Percentiles rank a stretch among this genome's conserved stretches.
phyloP scores from a whole-genome alignment of 1,140 invertebrate species.

The Contarinia nasturtii region DNA sequence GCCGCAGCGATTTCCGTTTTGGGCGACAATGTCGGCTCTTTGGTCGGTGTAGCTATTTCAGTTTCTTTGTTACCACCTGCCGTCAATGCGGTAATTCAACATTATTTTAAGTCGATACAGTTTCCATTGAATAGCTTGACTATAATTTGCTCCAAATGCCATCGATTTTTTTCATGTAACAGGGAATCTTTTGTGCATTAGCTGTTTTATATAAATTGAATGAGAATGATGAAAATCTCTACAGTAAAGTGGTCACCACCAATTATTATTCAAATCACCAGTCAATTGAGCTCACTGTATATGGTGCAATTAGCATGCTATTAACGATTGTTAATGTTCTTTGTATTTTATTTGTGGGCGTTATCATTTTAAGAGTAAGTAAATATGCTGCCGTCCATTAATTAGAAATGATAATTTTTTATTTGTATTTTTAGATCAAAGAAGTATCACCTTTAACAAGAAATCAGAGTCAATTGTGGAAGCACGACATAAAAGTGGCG shows the following conservation, averaged over 20 bases:
- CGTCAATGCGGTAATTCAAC: constrained; percentile 42
- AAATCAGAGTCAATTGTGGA: constrained; percentile 40
- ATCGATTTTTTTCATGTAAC: background rate
- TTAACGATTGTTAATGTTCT: constrained; percentile 52
- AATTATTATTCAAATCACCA: constrained; percentile 31
- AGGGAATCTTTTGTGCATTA: constrained; percentile 50
- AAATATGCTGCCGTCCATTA: no score
- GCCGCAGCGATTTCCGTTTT: constrained; percentile 55
- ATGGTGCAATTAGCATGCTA: constrained; percentile 43
- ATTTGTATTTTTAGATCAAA: constrained; percentile 36
- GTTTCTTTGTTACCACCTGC: constrained; percentile 58
- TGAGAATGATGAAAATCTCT: constrained; percentile 19
- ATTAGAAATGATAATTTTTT: no score
- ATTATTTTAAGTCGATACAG: background rate
- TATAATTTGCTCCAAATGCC: background rate
- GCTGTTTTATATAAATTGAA: constrained; percentile 31
- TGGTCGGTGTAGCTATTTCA: constrained; percentile 65
- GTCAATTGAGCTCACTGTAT: constrained; percentile 32
- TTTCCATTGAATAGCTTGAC: background rate
- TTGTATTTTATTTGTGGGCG: constrained; percentile 46
- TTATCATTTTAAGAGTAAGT: constrained; percentile 44
- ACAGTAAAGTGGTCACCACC: constrained; percentile 21
- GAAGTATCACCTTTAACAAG: constrained; percentile 45
- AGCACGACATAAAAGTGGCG: constrained; percentile 40
- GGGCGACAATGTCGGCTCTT: constrained; percentile 47